A percentile compares a stretch with the other conserved stretches of the same genome.
phyloP scores from a whole-genome alignment of 2,888 invertebrate species.

The Charanyca ferruginea region DNA sequence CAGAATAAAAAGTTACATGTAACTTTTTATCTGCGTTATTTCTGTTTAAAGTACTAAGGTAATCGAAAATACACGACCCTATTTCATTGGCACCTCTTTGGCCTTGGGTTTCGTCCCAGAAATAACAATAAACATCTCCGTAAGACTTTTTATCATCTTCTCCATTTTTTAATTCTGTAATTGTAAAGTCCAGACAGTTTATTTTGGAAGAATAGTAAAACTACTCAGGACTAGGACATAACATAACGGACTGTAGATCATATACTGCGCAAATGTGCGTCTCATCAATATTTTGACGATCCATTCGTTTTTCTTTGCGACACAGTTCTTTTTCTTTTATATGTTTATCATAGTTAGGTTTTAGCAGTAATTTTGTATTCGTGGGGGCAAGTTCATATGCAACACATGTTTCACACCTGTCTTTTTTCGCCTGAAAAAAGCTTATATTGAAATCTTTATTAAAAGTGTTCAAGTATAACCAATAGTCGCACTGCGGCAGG shows the following conservation, averaged over 20 bases:
- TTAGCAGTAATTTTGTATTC: neutral
- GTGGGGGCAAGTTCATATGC: constrained; percentile 25
- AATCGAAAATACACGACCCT: constrained; percentile 9
- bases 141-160: constrained; percentile 7
- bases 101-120: too few relatives aligned
- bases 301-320: too few relatives aligned
- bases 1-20: too few relatives aligned
- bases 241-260: too few relatives aligned
- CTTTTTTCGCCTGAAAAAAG: constrained; percentile 60
- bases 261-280: too few relatives aligned
- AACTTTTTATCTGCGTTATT: too few relatives aligned
- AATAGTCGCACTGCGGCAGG: constrained; percentile 50
- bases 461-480: constrained; percentile 46
- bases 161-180: constrained; percentile 11
- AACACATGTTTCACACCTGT: too few relatives aligned
- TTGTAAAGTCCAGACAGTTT: neutral
- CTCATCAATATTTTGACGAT: too few relatives aligned
- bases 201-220: constrained; percentile 13
- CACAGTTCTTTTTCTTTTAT: too few relatives aligned
- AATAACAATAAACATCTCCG: constrained; percentile 11
- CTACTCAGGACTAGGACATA: too few relatives aligned
- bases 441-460: constrained; percentile 51
- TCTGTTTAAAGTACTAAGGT: too few relatives aligned
- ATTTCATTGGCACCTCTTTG: too few relatives aligned
- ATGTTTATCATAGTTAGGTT: constrained; percentile 9